Evolutionary conservation across 1,140 invertebrate genomes (phyloP).

Genomic region (Stegodyphus dumicola): DNA sequence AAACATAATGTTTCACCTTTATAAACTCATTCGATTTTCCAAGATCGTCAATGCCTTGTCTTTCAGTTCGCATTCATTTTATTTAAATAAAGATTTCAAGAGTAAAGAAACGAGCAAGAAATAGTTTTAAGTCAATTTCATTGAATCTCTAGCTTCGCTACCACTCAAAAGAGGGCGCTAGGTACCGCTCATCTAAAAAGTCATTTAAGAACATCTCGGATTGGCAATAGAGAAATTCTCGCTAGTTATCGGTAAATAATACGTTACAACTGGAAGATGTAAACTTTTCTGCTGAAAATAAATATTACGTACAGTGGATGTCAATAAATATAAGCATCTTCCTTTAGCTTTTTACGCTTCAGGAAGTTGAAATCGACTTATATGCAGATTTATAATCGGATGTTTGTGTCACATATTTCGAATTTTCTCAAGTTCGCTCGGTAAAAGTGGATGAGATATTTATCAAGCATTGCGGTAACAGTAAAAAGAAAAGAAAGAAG

Average conservation of each 20-base stretch:
- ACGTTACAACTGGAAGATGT: neutral
- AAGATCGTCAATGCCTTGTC: constrained; percentile 18
- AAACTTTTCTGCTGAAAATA: constrained; percentile 10
- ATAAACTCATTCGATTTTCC: constrained; percentile 26
- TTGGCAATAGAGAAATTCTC: neutral
- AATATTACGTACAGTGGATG: constrained; percentile 42
- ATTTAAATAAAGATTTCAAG: neutral
- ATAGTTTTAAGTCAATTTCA: constrained; percentile 32
- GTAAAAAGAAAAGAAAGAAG: too few relatives aligned
- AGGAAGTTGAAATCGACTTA: constrained; percentile 32
- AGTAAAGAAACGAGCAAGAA: neutral
- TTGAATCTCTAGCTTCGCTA: constrained; percentile 36
- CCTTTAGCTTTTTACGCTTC: neutral
- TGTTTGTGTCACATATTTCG: constrained; percentile 43
- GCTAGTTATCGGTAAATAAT: constrained; percentile 56
- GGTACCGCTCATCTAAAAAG: constrained; percentile 34
- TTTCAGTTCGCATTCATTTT: constrained; percentile 10
- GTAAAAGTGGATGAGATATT: constrained; percentile 11
- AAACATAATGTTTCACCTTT: constrained; percentile 41
- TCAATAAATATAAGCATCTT: constrained; percentile 45
- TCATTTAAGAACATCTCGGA: constrained; percentile 54
- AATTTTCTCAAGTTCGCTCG: neutral
- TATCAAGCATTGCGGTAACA: neutral
- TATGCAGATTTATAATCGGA: constrained; percentile 39
- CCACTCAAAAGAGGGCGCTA: constrained; percentile 32